These are phyloP conservation scores for Marmota monax DNA, from an alignment of 2,113 vertebrate species.

Conservation along the genomic window DNA sequence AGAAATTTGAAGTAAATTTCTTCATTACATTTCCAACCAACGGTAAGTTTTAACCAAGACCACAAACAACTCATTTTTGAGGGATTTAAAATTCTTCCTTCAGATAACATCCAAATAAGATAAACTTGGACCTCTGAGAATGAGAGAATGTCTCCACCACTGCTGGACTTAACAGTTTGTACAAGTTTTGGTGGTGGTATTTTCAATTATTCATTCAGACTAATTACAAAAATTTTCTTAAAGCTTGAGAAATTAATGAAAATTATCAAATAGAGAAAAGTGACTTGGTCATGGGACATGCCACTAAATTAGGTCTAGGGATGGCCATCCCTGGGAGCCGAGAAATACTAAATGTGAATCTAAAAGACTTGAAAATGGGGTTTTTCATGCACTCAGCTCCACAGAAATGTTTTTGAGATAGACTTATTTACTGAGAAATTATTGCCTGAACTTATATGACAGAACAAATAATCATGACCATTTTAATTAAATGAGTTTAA, in stretches of 20 bases:
- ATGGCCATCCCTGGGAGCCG: neutral
- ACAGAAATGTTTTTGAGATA: neutral
- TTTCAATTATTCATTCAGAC: neutral
- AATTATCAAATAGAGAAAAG: neutral
- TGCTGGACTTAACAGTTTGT: neutral
- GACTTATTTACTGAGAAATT: neutral
- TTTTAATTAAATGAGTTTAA: neutral
- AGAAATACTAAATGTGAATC: neutral
- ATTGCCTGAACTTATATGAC: neutral
- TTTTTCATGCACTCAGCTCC: neutral
- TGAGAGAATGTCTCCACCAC: neutral
- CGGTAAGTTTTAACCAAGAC: neutral
- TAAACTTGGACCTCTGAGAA: neutral
- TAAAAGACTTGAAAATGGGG: neutral
- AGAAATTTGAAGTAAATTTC: neutral
- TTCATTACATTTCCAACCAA: too few relatives aligned
- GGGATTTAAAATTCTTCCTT: neutral
- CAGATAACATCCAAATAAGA: neutral
- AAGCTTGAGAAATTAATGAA: constrained; percentile 6
- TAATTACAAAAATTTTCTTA: neutral
- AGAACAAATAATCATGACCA: neutral
- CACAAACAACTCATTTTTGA: neutral
- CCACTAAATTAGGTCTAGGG: neutral
- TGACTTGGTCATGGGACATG: neutral
- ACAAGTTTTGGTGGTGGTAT: neutral